Conservation (phyloP, 2,797 vertebrate species). For the Valencia hispanica region DNA sequence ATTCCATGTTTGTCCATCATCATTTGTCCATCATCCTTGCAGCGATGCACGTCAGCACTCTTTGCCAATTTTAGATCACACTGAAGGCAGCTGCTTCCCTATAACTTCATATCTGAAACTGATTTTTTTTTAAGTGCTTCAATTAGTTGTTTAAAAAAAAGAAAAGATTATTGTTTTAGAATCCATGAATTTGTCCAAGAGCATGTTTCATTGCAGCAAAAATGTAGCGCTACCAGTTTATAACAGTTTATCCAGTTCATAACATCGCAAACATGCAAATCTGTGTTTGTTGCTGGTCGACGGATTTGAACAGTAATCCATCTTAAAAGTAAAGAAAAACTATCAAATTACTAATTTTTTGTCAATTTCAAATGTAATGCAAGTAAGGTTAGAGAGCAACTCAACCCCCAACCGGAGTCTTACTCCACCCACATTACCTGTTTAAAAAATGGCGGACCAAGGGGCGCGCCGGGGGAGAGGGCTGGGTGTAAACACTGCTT, state of each 20-base stretch:
- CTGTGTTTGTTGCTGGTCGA: background rate
- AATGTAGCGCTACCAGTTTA: background rate
- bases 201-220: background rate
- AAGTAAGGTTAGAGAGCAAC: no score
- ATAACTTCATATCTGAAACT: constrained; percentile 16
- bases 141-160: background rate
- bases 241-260: constrained; percentile 1
- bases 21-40: constrained; percentile 65
- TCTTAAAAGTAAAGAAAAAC: background rate
- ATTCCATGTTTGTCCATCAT: constrained; percentile 67
- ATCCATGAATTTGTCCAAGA: background rate
- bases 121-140: background rate
- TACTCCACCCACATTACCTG: no score
- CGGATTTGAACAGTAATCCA: background rate
- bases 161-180: background rate
- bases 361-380: background rate
- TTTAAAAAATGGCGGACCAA: no score
- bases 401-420: no score
- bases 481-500: no score
- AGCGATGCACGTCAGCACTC: constrained; percentile 25
- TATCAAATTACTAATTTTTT: background rate
- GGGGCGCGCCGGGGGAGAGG: no score
- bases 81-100: constrained; percentile 9
- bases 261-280: background rate
- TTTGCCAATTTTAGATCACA: constrained; percentile 33